Percentiles rank a stretch among this genome's conserved stretches.
Evolutionary conservation across 1,140 invertebrate species (phyloP).

Genomic region (Teleogryllus occipitalis): DNA sequence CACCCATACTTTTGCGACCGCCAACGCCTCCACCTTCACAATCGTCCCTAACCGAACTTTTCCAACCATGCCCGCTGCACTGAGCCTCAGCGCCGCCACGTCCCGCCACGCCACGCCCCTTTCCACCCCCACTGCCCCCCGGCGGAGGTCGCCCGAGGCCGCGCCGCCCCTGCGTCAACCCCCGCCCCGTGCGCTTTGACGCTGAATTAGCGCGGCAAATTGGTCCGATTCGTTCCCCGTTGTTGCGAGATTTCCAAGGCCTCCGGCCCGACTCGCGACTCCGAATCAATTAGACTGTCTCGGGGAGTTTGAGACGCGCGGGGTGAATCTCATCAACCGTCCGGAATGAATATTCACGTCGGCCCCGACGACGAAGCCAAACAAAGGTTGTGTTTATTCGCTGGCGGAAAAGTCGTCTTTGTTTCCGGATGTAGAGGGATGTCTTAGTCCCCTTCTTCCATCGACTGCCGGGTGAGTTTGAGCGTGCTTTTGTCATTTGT

Average conservation of each 20-base stretch:
- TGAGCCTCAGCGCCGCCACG: neutral
- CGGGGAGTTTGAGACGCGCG: neutral
- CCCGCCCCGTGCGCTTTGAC: neutral
- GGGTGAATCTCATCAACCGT: constrained; percentile 1
- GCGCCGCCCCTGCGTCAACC: neutral
- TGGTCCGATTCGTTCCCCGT: neutral
- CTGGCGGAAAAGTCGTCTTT: neutral
- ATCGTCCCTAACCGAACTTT: neutral
- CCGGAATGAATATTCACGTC: neutral
- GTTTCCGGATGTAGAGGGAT: neutral
- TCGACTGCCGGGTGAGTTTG: too few species aligned
- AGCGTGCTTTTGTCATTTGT: too few species aligned
- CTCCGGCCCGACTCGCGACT: neutral
- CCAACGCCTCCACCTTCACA: too few species aligned
- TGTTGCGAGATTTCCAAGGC: neutral
- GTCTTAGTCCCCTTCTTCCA: too few species aligned
- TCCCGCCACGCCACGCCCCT: neutral
- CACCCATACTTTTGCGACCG: too few species aligned
- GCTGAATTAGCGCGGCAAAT: neutral
- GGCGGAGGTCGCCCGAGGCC: neutral
- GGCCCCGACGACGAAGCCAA: neutral
- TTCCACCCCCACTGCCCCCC: neutral
- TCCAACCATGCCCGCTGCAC: neutral
- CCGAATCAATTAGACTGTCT: neutral
- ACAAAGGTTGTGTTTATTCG: neutral